A percentile compares a stretch with the other conserved stretches of the same genome.
phyloP scores from a whole-genome alignment of 1,140 invertebrate species.

The Manduca sexta region DNA sequence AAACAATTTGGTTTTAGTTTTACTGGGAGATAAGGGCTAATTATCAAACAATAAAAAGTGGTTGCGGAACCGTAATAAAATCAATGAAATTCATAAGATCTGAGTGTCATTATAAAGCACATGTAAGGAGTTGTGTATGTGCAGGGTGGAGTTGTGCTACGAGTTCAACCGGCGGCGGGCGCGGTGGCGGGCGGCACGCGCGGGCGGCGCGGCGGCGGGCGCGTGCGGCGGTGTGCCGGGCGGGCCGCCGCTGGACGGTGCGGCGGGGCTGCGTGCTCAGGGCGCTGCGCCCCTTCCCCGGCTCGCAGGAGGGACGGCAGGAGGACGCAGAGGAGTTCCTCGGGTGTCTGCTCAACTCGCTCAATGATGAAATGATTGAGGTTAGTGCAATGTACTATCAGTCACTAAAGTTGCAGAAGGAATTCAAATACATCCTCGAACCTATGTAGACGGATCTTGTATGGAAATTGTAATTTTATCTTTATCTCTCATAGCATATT shows the following conservation, averaged over 20 bases:
- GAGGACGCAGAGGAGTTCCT: constrained; percentile 98
- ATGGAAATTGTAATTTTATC: too few species aligned
- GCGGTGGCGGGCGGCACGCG: constrained; percentile 36
- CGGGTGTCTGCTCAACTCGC: constrained; percentile 91
- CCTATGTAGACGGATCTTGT: too few species aligned
- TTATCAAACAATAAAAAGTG: too few species aligned
- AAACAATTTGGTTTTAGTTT: too few species aligned
- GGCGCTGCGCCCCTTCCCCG: constrained; percentile 77
- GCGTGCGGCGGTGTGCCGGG: constrained; percentile 34
- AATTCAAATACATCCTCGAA: too few species aligned
- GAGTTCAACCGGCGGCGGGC: constrained; percentile 78
- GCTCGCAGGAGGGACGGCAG: constrained; percentile 86
- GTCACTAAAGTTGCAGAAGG: too few species aligned
- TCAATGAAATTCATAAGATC: too few species aligned
- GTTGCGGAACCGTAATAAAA: too few species aligned
- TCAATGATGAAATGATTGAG: constrained; percentile 97
- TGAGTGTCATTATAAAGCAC: too few species aligned
- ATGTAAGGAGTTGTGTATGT: too few species aligned
- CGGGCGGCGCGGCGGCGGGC: constrained; percentile 11
- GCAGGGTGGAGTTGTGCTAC: constrained; percentile 76
- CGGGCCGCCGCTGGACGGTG: constrained; percentile 86
- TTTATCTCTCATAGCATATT: too few species aligned
- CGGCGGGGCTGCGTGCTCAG: constrained; percentile 87
- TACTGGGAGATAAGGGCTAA: too few species aligned
- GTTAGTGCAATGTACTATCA: constrained; percentile 53